Evolutionary conservation across 2,888 invertebrate species (phyloP), one percentile per base, ranked within the genome.

Genomic region (Glaucopsyche alexis): DNA sequence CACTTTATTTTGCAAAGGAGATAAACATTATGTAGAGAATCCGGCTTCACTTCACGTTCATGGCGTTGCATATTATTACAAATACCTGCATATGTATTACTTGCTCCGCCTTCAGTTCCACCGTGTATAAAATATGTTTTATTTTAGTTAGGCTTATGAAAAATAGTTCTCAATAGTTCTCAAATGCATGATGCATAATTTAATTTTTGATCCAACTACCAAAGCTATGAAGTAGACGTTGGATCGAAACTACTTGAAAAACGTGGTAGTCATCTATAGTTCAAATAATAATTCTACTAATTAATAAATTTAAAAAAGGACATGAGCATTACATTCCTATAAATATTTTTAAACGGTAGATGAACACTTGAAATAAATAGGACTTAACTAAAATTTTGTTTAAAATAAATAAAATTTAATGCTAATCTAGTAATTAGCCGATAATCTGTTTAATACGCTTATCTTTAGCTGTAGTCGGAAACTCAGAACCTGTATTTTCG

Each of bases 21-120:
- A 60, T 60, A 29, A 29, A 13, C 60, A 60, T 60, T 60, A 60
- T 60, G 60, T 60, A 11, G 60, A 60, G 60, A 29, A 29, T 13
- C 16, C 60, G 60, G 29, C 60, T 13, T 60, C 60, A 13, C 60
- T 60, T 60, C 13, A 14, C 29, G 60, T 60, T 60, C 60, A 60
- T 60, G 60, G 60, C 29, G 60, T 38, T 60, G 60, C 60, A 60
- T 60, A 60, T 60, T 60, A 60, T 60, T 60, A 60, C 60, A 60
- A 60, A 60, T 60, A 29, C 29, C 29, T 29, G 29, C 60, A 60
- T 60, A 60, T 60, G 29, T 60, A 60, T 60, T 29, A 60, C 60
- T 29, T 60, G 60, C 60, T 60, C 60, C 60, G 60, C 60, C 29
- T 60, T 60, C 60, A 7, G 60, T 60, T 60, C 60, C 60, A 60